A percentile compares a stretch with the other conserved stretches of the same genome.
phyloP scores from a whole-genome alignment of 2,888 invertebrate genomes.

The Proisotoma minuta region DNA sequence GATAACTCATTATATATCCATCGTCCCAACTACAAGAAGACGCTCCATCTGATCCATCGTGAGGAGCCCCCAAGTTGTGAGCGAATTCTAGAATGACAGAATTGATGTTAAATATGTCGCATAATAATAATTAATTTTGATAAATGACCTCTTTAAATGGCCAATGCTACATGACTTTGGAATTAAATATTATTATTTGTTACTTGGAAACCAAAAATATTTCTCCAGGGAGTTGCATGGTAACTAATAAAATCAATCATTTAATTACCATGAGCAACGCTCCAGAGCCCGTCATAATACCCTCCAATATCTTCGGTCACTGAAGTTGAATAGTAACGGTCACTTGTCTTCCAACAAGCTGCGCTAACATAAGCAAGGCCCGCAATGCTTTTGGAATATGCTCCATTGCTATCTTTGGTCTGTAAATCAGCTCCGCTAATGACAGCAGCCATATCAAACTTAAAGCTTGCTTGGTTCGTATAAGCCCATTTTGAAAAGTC shows the following conservation, averaged over 20 bases:
- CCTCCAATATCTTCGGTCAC: constrained; percentile 36
- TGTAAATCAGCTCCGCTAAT: constrained; percentile 36
- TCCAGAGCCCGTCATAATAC: constrained; percentile 35
- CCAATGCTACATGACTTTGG: too few species aligned
- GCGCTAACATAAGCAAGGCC: constrained; percentile 31
- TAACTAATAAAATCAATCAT: too few species aligned
- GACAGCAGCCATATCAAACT: constrained; percentile 35
- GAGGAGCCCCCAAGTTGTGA: constrained; percentile 39
- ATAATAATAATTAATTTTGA: constrained; percentile 35
- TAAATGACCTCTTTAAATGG: too few species aligned
- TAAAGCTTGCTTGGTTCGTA: constrained; percentile 16
- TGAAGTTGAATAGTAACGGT: constrained; percentile 20
- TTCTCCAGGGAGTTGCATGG: too few species aligned
- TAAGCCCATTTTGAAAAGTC: constrained; percentile 29
- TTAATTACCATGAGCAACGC: constrained; percentile 41
- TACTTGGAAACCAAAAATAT: too few species aligned
- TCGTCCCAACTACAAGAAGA: constrained; percentile 30
- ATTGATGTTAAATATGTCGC: constrained; percentile 32
- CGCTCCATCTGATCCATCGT: constrained; percentile 29
- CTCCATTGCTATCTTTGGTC: constrained; percentile 12
- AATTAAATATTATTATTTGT: too few species aligned
- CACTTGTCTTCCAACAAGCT: constrained; percentile 28
- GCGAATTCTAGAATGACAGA: constrained; percentile 43
- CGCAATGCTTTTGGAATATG: constrained; percentile 12
- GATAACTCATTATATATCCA: constrained; percentile 44